These are phyloP conservation scores for Cerastis rubricosa DNA, from an alignment of 2,888 invertebrate species.

Conservation along the genomic window DNA sequence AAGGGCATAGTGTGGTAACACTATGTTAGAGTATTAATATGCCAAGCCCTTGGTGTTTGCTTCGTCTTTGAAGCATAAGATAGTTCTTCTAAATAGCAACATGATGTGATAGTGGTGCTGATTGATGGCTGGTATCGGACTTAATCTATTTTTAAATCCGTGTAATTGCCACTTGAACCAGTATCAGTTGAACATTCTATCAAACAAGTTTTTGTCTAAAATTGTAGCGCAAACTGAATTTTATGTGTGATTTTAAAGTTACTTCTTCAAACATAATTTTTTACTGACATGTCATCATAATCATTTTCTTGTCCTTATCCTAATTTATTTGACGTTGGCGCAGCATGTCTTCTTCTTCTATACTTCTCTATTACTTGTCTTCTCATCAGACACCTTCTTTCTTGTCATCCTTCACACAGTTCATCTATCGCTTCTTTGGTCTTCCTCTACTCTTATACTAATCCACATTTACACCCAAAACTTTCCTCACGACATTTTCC, in stretches of 20 bases:
- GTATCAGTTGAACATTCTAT: neutral
- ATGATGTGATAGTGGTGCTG: neutral
- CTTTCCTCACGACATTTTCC: too few relatives aligned
- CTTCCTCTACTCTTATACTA: too few relatives aligned
- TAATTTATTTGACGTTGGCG: too few relatives aligned
- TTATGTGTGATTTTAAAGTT: neutral
- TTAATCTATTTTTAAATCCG: neutral
- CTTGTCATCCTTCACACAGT: too few relatives aligned
- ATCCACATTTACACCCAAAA: too few relatives aligned
- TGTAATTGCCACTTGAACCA: neutral
- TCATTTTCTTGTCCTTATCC: too few relatives aligned
- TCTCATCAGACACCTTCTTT: too few relatives aligned
- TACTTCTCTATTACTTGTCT: too few relatives aligned
- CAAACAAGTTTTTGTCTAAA: neutral
- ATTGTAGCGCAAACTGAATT: neutral
- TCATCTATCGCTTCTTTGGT: too few relatives aligned
- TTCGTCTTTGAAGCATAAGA: too few relatives aligned
- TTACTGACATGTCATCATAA: neutral
- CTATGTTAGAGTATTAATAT: constrained; percentile 1
- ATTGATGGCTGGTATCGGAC: too few relatives aligned
- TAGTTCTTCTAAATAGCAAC: neutral
- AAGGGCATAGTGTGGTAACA: constrained; percentile 29
- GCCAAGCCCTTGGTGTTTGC: neutral
- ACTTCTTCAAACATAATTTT: neutral
- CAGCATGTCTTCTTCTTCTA: too few relatives aligned